phyloP scores from a whole-genome alignment of 30 jellyfish, hydroid and myxozoan genomes.

The Turritopsis rubra region DNA sequence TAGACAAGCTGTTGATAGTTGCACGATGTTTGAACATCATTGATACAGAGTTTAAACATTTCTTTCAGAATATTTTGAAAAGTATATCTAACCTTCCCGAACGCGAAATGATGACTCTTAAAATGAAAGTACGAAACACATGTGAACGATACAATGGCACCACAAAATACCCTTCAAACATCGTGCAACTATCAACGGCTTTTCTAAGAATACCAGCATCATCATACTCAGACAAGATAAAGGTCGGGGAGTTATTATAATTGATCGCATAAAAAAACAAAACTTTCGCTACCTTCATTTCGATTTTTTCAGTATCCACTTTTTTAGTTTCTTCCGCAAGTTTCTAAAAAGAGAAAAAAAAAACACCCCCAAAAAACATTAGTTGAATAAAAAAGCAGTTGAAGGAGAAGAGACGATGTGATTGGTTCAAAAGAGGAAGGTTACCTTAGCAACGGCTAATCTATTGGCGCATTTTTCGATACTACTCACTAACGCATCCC shows the following conservation, averaged over 20 bases:
- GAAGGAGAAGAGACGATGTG: background rate
- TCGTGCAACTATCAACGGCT: too few species aligned
- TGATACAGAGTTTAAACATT: too few species aligned
- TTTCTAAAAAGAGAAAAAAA: slow-evolving; percentile 26
- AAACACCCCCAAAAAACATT: background rate
- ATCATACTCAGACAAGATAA: too few species aligned
- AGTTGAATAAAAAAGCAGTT: background rate
- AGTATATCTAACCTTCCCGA: too few species aligned
- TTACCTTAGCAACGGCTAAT: slow-evolving; percentile 60
- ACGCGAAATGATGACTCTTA: too few species aligned
- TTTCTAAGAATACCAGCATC: too few species aligned
- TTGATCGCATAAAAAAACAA: background rate
- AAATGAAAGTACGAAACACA: too few species aligned
- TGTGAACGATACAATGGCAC: too few species aligned
- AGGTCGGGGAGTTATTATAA: background rate
- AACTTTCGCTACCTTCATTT: slow-evolving; percentile 48
- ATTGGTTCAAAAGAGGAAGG: background rate
- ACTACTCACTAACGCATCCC: slow-evolving; percentile 62
- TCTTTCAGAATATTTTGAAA: too few species aligned
- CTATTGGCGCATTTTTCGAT: slow-evolving; percentile 54
- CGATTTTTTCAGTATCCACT: slow-evolving; percentile 64
- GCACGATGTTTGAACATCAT: too few species aligned
- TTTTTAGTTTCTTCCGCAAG: slow-evolving; percentile 49
- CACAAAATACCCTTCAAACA: too few species aligned
- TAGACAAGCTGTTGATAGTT: too few species aligned